Conservation (phyloP, 1,140 invertebrate species). For the Vollenhovia emeryi region DNA sequence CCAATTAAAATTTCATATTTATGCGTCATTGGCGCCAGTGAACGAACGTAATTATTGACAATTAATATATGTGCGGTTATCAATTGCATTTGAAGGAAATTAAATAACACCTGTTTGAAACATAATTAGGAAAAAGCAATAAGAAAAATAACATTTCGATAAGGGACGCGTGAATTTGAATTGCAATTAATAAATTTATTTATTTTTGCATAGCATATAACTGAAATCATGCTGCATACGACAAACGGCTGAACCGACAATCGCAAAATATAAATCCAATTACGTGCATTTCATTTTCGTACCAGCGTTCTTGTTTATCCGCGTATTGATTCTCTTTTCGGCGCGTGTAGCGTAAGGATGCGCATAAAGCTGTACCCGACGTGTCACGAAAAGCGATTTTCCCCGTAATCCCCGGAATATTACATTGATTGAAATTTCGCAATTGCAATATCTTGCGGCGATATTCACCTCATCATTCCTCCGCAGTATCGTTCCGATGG, state of each 20-base stretch:
- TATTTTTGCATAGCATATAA: neutral
- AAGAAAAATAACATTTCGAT: neutral
- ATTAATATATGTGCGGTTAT: neutral
- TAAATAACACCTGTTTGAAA: neutral
- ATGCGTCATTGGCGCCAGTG: neutral
- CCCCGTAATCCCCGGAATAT: neutral
- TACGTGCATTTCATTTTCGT: neutral
- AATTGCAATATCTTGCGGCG: neutral
- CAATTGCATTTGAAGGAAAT: neutral
- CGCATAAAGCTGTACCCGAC: neutral
- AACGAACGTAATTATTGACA: neutral
- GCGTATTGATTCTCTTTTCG: neutral
- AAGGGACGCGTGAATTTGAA: neutral
- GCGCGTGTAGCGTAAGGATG: neutral
- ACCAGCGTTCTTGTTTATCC: neutral
- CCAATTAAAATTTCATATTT: neutral
- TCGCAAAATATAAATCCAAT: neutral
- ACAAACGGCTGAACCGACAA: neutral
- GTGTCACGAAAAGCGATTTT: neutral
- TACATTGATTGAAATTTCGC: constrained; percentile 27
- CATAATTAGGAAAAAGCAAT: neutral
- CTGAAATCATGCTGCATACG: neutral
- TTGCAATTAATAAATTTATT: neutral
- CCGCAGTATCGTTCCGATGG: constrained; percentile 5
- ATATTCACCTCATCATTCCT: constrained; percentile 18